phyloP scores from a whole-genome alignment of 2,113 vertebrate species.

The Hippocampus guttulatus region DNA sequence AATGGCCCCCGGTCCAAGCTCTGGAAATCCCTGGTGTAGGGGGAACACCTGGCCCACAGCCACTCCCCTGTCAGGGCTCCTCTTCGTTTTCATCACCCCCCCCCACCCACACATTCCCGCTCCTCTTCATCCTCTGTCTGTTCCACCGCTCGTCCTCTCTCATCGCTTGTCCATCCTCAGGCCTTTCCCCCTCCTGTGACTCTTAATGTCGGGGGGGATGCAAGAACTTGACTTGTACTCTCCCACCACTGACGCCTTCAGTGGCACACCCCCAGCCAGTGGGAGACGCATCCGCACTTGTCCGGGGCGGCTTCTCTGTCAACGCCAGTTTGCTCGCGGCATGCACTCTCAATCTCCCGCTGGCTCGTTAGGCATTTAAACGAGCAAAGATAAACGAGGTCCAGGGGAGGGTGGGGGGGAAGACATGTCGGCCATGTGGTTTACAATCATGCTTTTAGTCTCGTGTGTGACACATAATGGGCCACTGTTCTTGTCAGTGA shows the following conservation, averaged over 20 bases:
- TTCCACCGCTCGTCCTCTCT: constrained; percentile 56
- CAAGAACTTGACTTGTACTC: constrained; percentile 27
- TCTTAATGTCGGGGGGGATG: constrained; percentile 13
- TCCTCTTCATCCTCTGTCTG: constrained; percentile 51
- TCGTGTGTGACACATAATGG: constrained; percentile 46
- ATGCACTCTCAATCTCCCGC: constrained; percentile 39
- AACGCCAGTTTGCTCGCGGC: constrained; percentile 54
- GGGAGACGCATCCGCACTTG: constrained; percentile 60
- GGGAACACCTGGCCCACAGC: constrained; percentile 63
- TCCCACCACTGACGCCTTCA: not conserved
- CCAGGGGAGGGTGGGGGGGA: constrained; percentile 8
- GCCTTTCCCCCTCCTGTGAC: constrained; percentile 8
- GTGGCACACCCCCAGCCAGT: constrained; percentile 19
- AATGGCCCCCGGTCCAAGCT: not conserved
- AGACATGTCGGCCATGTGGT: constrained; percentile 18
- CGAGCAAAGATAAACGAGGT: constrained; percentile 49
- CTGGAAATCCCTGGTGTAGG: constrained; percentile 19
- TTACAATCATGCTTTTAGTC: constrained; percentile 28
- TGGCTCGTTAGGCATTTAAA: constrained; percentile 20
- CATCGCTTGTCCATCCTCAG: constrained; percentile 62
- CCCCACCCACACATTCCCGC: constrained; percentile 54
- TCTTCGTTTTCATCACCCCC: constrained; percentile 44
- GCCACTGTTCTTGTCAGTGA: constrained; percentile 35
- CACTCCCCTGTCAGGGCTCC: constrained; percentile 9
- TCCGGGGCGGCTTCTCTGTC: constrained; percentile 56